Base-by-base conservation (phyloP, 2,888 invertebrate genomes). In the Mechanitis mazaeus region DNA sequence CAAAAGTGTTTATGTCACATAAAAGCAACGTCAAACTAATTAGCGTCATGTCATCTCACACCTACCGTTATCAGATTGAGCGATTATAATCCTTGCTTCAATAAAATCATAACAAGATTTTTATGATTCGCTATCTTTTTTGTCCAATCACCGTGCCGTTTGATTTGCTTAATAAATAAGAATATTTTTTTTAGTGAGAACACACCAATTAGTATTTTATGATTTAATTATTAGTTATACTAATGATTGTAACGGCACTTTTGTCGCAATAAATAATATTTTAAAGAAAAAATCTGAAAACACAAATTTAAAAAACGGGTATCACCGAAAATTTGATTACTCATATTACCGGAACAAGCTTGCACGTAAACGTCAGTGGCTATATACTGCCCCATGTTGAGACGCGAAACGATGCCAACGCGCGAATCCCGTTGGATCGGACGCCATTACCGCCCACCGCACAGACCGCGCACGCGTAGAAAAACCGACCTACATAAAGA, bases 381-480 rank as follows among this genome's bases (percentile, higher is more conserved):
- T 85, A 87, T 81, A 86, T 86, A 83, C 86, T 87, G 85, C 81
- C 85, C 79, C 81, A 80, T 83, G 85, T 84, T 86, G 85, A 84
- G 86, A 85, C 84, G 84, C 84, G 83, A 87, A 87, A 85, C 82
- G 85, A 85, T 86, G 88, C 81, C 84, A 83, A 79, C 71, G 81
- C 83, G 81, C 79, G 77, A 83, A 86, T 87, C 85, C 88, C 88
- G 88, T 88, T 88, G 85, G 80, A 80, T 78, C 82, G 85, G 86
- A 84, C 86, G 81, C 85, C 77, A 87, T 87, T 85, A 86, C 85
- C 85, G 87, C 87, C 88, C 86, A 87, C 84, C 78, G 80, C 83
- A 83, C 78, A 80, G 82, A 83, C 74, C 74, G 81, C 83, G 82
- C 84, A 84, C 81, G 82, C 84, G 82, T 76, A 83, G 76, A 86